Conservation (phyloP, 2,797 vertebrate genomes). For the Pseudochirops cupreus region DNA sequence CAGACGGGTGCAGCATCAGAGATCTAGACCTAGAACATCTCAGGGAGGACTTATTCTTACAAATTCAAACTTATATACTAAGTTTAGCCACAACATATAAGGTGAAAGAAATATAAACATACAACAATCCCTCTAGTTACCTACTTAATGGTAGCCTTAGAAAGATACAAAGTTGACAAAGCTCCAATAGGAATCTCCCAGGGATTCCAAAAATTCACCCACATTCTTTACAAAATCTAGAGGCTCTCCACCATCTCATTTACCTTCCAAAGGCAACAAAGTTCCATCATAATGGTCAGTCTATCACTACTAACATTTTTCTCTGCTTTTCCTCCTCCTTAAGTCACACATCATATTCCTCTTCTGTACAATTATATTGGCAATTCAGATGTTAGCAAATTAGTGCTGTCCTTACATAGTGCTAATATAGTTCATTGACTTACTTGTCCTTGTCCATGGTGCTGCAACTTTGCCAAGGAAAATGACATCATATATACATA, state of each 20-base stretch:
- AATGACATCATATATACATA: background rate
- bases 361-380: background rate
- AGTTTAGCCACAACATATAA: background rate
- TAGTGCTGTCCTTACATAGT: background rate
- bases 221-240: background rate
- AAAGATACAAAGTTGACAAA: background rate
- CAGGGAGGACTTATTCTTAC: background rate
- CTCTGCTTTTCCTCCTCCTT: background rate
- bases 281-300: background rate
- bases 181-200: background rate
- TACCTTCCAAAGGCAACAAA: background rate
- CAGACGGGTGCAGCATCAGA: background rate
- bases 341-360: background rate
- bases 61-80: background rate
- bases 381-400: background rate
- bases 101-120: background rate
- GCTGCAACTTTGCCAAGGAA: background rate
- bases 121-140: background rate
- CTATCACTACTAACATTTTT: background rate
- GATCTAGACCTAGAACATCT: background rate
- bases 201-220: background rate
- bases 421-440: background rate
- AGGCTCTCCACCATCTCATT: background rate
- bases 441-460: background rate
- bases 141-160: background rate